phyloP scores from a whole-genome alignment of 2,797 vertebrate species.

The Eulemur rubriventer region DNA sequence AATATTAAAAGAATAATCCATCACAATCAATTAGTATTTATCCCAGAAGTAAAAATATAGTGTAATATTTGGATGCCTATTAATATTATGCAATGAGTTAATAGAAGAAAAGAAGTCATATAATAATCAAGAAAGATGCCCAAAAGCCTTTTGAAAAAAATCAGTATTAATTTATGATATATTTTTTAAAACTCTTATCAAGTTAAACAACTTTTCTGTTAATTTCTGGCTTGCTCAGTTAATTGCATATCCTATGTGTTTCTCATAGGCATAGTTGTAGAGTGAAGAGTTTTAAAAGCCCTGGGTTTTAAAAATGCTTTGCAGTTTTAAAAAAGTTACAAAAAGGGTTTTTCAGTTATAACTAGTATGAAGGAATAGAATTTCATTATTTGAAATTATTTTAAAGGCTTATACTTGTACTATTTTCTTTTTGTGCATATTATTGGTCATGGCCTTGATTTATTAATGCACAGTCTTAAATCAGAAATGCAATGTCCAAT shows the following conservation, averaged over 20 bases:
- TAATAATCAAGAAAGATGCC: not conserved
- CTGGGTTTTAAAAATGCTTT: slow-evolving; percentile 10
- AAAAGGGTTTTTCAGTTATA: not conserved
- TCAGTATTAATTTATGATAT: not conserved
- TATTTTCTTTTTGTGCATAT: slow-evolving; percentile 32
- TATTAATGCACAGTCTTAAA: slow-evolving; percentile 11
- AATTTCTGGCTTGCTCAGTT: not conserved
- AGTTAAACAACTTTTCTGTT: slow-evolving; percentile 1
- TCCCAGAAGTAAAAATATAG: not conserved
- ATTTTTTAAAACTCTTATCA: not conserved
- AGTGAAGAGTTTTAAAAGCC: slow-evolving; percentile 11
- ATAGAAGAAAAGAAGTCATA: not conserved
- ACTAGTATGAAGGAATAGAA: slow-evolving; percentile 17
- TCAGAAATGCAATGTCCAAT: slow-evolving; percentile 53
- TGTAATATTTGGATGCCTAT: not conserved
- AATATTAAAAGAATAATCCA: slow-evolving; percentile 22
- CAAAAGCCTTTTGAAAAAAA: not conserved
- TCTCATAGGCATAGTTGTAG: not conserved
- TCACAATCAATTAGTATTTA: not conserved
- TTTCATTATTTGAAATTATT: slow-evolving; percentile 34
- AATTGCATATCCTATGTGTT: not conserved
- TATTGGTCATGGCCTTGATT: slow-evolving; percentile 29
- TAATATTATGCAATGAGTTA: not conserved
- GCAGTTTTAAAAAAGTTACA: slow-evolving; percentile 6
- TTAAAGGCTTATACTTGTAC: not conserved